Base-by-base conservation (phyloP, 2,888 invertebrate genomes). In the Amiota mariae region DNA sequence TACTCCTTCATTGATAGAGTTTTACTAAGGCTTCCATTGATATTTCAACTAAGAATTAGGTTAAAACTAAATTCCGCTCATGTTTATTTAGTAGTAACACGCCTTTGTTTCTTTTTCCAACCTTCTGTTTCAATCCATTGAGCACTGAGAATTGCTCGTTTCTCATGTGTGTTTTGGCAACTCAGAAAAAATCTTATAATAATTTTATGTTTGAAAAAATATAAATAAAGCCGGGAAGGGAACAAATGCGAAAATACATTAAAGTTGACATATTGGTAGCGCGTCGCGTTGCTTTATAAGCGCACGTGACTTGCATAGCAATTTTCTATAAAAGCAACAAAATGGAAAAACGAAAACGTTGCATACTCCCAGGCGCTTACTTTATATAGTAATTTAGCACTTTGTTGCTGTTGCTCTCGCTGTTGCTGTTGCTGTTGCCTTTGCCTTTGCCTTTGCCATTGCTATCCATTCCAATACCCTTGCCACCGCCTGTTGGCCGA, bases 301-400 rank as follows among this genome's bases (percentile, higher is more conserved):
- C 11, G 51, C 4, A 51, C 67, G 67, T 67, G 67, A 67, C 67
- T 67, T 67, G 67, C 67, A 67, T 67, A 67, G 51, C 67, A 67
- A 67, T 36, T 46, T 54, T 54, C 54, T 4, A 54, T 12, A 12
- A n/a, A 54, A 61, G 46, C 15, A 24, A 10, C 36, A 61, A 13
- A 11, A 11, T 18, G 6, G 59, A 3, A 13, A 18, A 59, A 59
- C 56, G 18, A 18, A 56, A 18, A 59, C 59, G 24, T 54, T 54
- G 54, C 57, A 57, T n/a, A 57, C n/a, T 11, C 59, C 3, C 18
- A 12, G 18, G 18, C 59, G 59, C 59, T 59, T 24, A 59, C 18
- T 59, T 36, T 36, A 36, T 36, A 36, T 36, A 36, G 36, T 36
- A 36, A 36, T 36, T 36, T 36, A 36, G 36, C 36, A 36, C 36